Evolutionary conservation across 2,888 invertebrate genomes (phyloP), one percentile per base, ranked within the genome.

Genomic region (Drosophila setosimentum): DNA sequence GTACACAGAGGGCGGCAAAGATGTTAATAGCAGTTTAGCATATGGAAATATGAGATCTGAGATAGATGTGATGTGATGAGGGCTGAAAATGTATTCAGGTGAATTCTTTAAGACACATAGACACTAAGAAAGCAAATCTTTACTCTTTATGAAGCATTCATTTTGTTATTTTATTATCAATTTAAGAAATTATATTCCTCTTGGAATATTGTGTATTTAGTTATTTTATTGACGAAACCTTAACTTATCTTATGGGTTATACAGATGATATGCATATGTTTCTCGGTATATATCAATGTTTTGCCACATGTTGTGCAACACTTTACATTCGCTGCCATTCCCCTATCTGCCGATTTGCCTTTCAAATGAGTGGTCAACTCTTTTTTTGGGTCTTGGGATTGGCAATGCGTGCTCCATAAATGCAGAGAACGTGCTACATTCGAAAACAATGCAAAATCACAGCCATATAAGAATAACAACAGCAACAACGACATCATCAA

Each of bases 391-490:
- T 42, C 37, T 45, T 35, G 62, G 40, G 67, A 33, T 50, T 64
- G 68, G 68, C 73, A 62, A 62, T 75, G 83, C 75, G 73, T 87
- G 83, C 67, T 51, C 68, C 84, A 81, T 83, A 79, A 89, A 87
- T 83, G 83, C 73, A 32, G 70, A 67, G 83, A 89, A 87, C 87
- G 87, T 87, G 87, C 89, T 81, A 61, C 73, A 73, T 68, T 71
- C 37, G 73, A 73, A 78, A 88, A 82, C 89, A 88, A 88, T 80
- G 88, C 82, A 73, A 73, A 75, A 72, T 71, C 77, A 48, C 16
- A 70, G 48, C 57, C 48, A 45, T 45, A 53, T 60, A 48, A 40
- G 42, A 48, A 54, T 45, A 61, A 54, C 40, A 50, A 48, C 54
- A 54, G 32, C 53, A 55, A 57, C 57, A 57, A 42, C 27, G 29